Evolutionary conservation across 2,113 vertebrate genomes (phyloP).

Genomic region (Murina feae): DNA sequence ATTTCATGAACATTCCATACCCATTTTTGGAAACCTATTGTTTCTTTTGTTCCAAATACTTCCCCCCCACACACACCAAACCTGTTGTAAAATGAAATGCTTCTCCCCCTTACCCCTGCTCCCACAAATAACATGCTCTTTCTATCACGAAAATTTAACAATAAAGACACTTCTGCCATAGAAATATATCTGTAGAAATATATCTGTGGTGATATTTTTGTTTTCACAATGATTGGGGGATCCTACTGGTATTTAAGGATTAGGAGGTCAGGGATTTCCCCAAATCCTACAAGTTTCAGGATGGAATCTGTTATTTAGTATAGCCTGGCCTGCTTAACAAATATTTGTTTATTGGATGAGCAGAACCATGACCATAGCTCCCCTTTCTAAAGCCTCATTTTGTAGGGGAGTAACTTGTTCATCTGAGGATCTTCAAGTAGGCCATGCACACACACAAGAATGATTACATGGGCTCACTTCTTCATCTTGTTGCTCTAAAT

Average conservation of each 20-base stretch:
- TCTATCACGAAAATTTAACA: neutral
- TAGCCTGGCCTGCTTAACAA: neutral
- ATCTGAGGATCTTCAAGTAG: neutral
- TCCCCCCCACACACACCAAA: neutral
- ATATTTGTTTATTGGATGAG: neutral
- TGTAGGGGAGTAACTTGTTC: neutral
- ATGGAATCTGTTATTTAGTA: neutral
- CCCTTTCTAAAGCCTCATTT: neutral
- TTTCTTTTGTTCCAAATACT: neutral
- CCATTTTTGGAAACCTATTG: neutral
- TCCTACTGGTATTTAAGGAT: neutral
- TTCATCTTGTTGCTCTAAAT: neutral
- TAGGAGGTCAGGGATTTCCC: neutral
- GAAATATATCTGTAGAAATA: no score
- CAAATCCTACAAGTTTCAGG: neutral
- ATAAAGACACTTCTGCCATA: neutral
- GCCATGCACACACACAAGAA: neutral
- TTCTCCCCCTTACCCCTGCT: neutral
- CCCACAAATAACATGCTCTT: neutral
- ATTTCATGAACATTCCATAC: neutral
- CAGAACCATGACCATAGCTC: neutral
- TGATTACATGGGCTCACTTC: neutral
- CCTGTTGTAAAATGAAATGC: neutral
- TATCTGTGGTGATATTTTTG: neutral
- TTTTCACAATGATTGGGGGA: neutral